These are phyloP conservation scores for Prosopocoilus inquinatus DNA, from an alignment of 2,888 invertebrate genomes.

Conservation along the genomic window DNA sequence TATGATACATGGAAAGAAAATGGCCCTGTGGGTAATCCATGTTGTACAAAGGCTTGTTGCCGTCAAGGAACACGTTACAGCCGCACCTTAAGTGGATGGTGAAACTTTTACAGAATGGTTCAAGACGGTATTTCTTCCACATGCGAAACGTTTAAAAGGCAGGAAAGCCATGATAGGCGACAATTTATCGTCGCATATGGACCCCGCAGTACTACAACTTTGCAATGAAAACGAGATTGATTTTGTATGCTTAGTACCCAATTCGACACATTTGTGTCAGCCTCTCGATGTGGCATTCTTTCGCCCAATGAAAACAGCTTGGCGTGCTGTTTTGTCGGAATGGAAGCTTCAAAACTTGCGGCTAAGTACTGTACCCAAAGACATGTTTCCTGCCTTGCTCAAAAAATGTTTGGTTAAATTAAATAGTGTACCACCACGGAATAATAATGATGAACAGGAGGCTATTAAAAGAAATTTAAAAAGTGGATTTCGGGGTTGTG, in stretches of 20 bases:
- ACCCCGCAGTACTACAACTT: not conserved
- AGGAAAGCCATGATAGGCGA: constrained; percentile 2
- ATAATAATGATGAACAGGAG: not conserved
- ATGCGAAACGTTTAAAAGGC: constrained; percentile 5
- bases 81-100: constrained; percentile 15
- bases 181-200: not conserved
- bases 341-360: constrained; percentile 4
- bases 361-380: not conserved
- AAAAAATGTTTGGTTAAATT: not conserved
- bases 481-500: not conserved
- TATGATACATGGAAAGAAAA: constrained; percentile 37
- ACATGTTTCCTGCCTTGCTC: not conserved
- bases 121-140: not conserved
- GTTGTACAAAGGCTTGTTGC: constrained; percentile 9
- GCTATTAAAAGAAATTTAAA: not conserved
- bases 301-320: constrained; percentile 2
- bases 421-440: not conserved
- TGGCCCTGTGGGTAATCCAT: constrained; percentile 23
- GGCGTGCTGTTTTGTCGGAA: constrained; percentile 1
- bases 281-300: not conserved
- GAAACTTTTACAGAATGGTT: constrained; percentile 14
- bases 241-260: constrained; percentile 1
- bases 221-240: constrained; percentile 7
- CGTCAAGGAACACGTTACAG: constrained; percentile 6
- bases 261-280: constrained; percentile 4